Base-by-base conservation (phyloP, 2,113 vertebrate species). In the Oreochromis aureus region DNA sequence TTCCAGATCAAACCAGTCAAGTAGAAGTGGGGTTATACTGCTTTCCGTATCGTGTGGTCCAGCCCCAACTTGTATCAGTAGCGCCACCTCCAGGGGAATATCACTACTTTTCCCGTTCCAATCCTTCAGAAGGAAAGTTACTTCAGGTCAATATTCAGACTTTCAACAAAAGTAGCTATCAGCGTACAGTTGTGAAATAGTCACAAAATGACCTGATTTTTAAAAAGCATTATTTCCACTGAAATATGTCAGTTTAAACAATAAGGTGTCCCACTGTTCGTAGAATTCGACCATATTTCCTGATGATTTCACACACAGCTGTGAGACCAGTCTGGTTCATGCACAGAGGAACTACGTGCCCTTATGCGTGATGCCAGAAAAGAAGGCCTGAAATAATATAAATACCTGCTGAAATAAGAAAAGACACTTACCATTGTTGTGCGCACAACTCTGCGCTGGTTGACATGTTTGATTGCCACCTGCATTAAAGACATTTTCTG, bases 391-490 rank as follows among this genome's bases (percentile, higher is more conserved):
- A 58, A 58, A 58, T 58, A 27, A 13, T 27, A 27, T 15, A 58
- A 58, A 13, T 58, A 58, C 56, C 12, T 58, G 0, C 24, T 30
- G 56, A 12, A 58, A 58, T 27, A 58, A 15, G 6, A 30, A 58
- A 58, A 58, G 56, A 58, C 1, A 2, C 55, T 58, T 58, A 58
- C 56, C 24, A 58, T 30, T 58, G 12, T 27, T 58, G 24, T 27
- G 6, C 4, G 56, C 12, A 8, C 24, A 27, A 58, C 24, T 30
- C 24, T 58, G 24, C 7, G 2, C 24, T 58, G 56, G 24, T 0
- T 6, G 15, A 58, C 56, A 30, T 58, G 6, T 58, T 58, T 58
- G 24, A 58, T 58, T 27, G 56, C 24, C 4, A 58, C 56, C 56
- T 58, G 7, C 6, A 15, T 58, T 58, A 58, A 12, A 27, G 56